Conservation (phyloP, 2,797 vertebrate species). For the Pitangus sulphuratus region DNA sequence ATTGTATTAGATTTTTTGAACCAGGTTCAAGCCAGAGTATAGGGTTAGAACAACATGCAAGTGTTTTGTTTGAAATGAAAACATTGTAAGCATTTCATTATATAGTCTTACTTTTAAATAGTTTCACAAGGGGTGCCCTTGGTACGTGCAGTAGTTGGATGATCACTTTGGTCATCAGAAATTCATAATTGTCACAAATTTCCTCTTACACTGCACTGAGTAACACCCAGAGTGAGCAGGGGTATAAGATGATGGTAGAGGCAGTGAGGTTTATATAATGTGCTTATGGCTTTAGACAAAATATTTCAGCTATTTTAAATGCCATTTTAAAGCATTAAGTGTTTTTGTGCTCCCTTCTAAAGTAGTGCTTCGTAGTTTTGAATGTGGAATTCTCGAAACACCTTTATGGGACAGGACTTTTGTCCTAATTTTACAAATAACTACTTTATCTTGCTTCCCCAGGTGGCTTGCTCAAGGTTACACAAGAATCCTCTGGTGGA, state of each 20-base stretch:
- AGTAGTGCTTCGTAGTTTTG: background rate
- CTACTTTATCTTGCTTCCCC: background rate
- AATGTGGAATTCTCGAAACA: background rate
- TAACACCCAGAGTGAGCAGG: background rate
- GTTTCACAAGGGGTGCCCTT: background rate
- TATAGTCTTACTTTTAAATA: background rate
- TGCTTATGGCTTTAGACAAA: background rate
- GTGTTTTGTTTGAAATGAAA: background rate
- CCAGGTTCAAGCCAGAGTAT: background rate
- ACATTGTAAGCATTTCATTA: background rate
- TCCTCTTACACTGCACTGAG: background rate
- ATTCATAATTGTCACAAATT: background rate
- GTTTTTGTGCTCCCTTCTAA: background rate
- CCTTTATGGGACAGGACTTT: background rate
- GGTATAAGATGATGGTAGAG: background rate
- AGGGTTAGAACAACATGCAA: background rate
- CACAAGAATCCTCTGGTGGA: background rate
- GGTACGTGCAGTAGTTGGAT: background rate
- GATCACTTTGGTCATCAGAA: background rate
- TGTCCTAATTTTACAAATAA: constrained; percentile 13
- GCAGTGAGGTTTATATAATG: background rate
- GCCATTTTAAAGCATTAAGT: background rate
- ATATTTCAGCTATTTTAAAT: background rate
- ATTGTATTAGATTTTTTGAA: background rate
- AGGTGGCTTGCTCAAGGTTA: background rate